Evolutionary conservation across 2,797 vertebrate species (phyloP), one percentile per base, ranked within the genome.

Genomic region (Liparis tanakae): DNA sequence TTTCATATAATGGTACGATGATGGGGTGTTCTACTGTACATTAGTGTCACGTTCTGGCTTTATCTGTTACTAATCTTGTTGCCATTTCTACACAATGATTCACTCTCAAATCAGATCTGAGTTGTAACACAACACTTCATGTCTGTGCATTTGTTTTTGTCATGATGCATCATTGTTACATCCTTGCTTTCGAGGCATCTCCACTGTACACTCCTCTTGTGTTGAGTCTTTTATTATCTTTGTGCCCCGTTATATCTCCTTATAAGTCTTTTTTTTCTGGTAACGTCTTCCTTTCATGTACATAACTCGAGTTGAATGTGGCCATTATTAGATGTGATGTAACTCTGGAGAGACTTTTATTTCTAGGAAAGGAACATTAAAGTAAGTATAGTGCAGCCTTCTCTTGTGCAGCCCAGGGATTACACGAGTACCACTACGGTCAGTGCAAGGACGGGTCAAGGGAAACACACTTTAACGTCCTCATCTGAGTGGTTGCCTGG

Each of bases 361-460:
- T 68, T 75, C 63, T 72, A 79, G 83, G 87, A 80, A 78, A 81
- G 70, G 64, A 80, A 80, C 65, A 76, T 82, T 85, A 69, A 72
- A 76, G 72, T 85, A 83, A 91, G 85, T 90, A 86, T 61, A 59
- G 67, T 48, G 46, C 67, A 80, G 59, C 37, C 50, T 67, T 79
- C 59, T 62, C 56, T 53, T 78, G 70, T 51, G 58, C 56, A 70
- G 68, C 58, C 64, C 34, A 72, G 39, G 70, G 51, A 86, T 83
- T 75, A 36, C n/a, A 79, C 79, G 75, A 85, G 84, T 79, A 82
- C 37, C 72, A 73, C 79, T 75, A 64, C 70, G 66, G 60, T 73
- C 73, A 69, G 58, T 61, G 68, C 72, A 82, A 85, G 76, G 79
- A 81, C 80, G 25, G 70, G 76, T 68, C 67, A 79, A 71, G 50